phyloP scores from a whole-genome alignment of 2,888 invertebrate genomes.

The Subacronicta megacephala region DNA sequence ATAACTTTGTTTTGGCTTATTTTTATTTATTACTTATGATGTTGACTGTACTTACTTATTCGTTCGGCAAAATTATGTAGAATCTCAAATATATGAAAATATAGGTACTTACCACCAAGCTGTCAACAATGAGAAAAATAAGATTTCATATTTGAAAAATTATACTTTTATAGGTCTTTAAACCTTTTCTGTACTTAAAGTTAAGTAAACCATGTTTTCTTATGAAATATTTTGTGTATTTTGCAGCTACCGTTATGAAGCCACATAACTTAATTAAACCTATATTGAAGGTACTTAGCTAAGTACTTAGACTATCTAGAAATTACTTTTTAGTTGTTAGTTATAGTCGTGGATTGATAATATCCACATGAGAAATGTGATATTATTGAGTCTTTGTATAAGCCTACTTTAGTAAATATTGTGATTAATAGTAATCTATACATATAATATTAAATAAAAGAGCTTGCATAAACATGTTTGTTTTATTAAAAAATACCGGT shows the following conservation, averaged over 20 bases:
- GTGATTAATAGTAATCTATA: slow-evolving; percentile 72
- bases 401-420: slow-evolving; percentile 78
- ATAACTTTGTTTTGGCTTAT: slow-evolving; percentile 12
- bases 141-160: no score
- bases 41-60: slow-evolving; percentile 39
- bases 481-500: slow-evolving; percentile 43
- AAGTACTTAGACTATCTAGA: slow-evolving; percentile 63
- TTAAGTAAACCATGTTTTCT: slow-evolving; percentile 17
- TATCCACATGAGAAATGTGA: slow-evolving; percentile 93
- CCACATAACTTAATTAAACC: slow-evolving; percentile 46
- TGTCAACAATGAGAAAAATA: neutral
- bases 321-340: slow-evolving; percentile 56
- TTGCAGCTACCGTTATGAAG: slow-evolving; percentile 37
- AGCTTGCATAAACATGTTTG: slow-evolving; percentile 68
- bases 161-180: neutral
- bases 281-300: slow-evolving; percentile 78
- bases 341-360: slow-evolving; percentile 88
- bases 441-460: slow-evolving; percentile 74
- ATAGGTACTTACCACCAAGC: slow-evolving; percentile 13
- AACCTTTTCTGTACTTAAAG: slow-evolving; percentile 47
- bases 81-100: slow-evolving; percentile 32
- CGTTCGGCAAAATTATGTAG: slow-evolving; percentile 12
- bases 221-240: slow-evolving; percentile 2
- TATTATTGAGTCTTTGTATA: slow-evolving; percentile 91
- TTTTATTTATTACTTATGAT: slow-evolving; percentile 19